Evolutionary conservation across 2,797 vertebrate genomes (phyloP).

Genomic region (Sebastes iracundus): DNA sequence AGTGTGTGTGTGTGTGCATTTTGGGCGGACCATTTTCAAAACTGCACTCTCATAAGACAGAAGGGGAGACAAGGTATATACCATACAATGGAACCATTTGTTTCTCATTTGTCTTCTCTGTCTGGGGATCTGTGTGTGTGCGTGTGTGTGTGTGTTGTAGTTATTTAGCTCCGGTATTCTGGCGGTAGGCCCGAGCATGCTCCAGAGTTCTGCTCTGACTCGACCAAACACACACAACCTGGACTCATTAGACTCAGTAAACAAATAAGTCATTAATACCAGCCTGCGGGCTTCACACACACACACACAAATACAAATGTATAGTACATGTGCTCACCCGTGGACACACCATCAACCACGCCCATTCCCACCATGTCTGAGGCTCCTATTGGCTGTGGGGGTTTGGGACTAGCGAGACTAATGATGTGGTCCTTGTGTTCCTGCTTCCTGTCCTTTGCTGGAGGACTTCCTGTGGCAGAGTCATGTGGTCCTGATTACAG

Average conservation of each 20-base stretch:
- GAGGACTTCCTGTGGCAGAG: constrained; percentile 88
- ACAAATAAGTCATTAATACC: constrained; percentile 82
- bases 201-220: constrained; percentile 57
- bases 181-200: constrained; percentile 50
- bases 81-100: constrained; percentile 67
- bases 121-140: constrained; percentile 36
- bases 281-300: constrained; percentile 58
- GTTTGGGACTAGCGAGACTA: constrained; percentile 86
- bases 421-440: constrained; percentile 85
- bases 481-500: constrained; percentile 95
- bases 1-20: constrained; percentile 26
- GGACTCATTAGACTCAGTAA: constrained; percentile 76
- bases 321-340: constrained; percentile 37
- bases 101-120: constrained; percentile 67
- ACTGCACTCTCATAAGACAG: constrained; percentile 38
- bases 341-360: constrained; percentile 31
- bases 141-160: constrained; percentile 21
- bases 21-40: constrained; percentile 36
- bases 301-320: constrained; percentile 33
- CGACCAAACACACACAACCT: constrained; percentile 71
- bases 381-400: constrained; percentile 82
- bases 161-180: constrained; percentile 55
- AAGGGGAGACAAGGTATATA: constrained; percentile 45
- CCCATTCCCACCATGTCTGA: constrained; percentile 37
- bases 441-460: constrained; percentile 83